Conservation (phyloP, 2,113 vertebrate species). For the Verasper variegatus region DNA sequence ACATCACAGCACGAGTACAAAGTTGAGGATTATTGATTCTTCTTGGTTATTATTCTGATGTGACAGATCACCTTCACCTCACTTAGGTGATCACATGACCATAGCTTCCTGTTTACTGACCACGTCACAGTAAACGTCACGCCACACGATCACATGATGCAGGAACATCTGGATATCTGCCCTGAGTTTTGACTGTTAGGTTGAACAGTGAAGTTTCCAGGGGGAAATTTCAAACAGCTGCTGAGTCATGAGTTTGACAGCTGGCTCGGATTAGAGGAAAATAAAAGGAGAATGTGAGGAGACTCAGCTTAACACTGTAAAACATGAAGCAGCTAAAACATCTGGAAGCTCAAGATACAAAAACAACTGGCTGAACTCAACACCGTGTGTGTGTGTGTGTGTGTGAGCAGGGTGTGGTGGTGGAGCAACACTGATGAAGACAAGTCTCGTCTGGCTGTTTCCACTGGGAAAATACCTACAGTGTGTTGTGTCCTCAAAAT, state of each 20-base stretch:
- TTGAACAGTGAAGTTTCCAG: background rate
- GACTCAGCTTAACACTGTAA: too few relatives aligned
- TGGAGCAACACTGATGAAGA: background rate
- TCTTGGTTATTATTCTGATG: background rate
- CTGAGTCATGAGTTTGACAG: background rate
- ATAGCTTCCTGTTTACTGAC: background rate
- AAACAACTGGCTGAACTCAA: background rate
- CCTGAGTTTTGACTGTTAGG: background rate
- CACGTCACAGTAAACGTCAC: background rate
- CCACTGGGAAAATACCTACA: slow-evolving; percentile 4
- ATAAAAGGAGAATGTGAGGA: background rate
- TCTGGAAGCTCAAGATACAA: background rate
- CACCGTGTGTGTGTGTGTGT: background rate
- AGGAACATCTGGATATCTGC: background rate
- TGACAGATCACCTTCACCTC: background rate
- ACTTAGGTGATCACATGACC: background rate
- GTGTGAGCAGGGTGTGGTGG: background rate
- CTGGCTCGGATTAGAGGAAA: background rate
- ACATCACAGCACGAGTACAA: background rate
- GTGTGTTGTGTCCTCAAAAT: background rate
- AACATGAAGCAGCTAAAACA: background rate
- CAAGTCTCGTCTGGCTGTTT: background rate
- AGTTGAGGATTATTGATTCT: too few relatives aligned
- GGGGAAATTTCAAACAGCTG: background rate
- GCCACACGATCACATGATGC: background rate